Percentiles rank a stretch among this genome's conserved stretches.
These are phyloP conservation scores for Nansenia antarctica DNA, from an alignment of 2,113 vertebrate genomes.

Conservation along the genomic window DNA sequence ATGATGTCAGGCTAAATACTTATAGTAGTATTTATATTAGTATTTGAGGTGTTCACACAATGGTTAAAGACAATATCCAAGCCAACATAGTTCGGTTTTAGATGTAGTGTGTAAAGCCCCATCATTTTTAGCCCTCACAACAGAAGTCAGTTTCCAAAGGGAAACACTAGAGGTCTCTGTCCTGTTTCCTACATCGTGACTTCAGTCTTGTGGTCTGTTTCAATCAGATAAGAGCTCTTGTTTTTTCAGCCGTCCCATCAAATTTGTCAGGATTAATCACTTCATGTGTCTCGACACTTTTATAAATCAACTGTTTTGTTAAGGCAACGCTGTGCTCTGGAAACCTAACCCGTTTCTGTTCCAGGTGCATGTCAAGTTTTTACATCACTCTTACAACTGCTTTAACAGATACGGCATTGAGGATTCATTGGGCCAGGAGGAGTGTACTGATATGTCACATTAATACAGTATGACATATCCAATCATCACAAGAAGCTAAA, in stretches of 20 bases:
- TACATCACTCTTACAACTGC: not conserved
- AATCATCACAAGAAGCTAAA: not conserved
- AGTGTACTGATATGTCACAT: not conserved
- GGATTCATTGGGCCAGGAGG: not conserved
- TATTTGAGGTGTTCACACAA: too few species aligned
- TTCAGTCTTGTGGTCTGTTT: slow-evolving; percentile 17
- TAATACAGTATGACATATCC: not conserved
- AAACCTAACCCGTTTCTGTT: not conserved
- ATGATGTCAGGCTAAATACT: too few species aligned
- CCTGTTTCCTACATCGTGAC: slow-evolving; percentile 8
- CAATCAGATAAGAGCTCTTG: slow-evolving; percentile 17
- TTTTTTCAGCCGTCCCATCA: not conserved
- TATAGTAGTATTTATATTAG: too few species aligned
- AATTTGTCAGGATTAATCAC: not conserved
- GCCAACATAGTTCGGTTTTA: too few species aligned
- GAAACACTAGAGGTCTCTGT: slow-evolving; percentile 44
- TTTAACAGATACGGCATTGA: not conserved
- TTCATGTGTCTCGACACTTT: not conserved
- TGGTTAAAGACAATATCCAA: too few species aligned
- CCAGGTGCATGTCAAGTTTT: not conserved
- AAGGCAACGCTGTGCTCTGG: not conserved
- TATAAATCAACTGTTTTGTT: slow-evolving; percentile 26
- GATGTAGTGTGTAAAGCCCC: too few species aligned
- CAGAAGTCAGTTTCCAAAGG: not conserved
- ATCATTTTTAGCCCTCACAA: not conserved